Base-by-base conservation (phyloP, 2,113 vertebrate species). In the Barnardius zonarius region DNA sequence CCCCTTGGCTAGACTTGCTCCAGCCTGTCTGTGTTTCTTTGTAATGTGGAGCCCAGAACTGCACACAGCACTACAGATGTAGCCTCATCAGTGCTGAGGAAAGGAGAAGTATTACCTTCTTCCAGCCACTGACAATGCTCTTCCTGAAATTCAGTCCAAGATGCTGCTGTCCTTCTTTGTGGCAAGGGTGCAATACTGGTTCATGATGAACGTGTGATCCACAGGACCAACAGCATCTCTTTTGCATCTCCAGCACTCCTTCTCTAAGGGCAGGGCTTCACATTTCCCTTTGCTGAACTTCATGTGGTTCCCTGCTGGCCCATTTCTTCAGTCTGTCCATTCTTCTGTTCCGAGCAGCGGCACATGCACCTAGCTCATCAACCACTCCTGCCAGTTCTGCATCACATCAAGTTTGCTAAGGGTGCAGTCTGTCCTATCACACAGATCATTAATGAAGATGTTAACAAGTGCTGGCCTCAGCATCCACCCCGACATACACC, bases 211-310 rank as follows among this genome's bases (percentile, higher is more conserved):
- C 28, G 22, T 86, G 35, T 55, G 28, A 88, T 5, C 39, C 31
- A n/a, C 24, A 48, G 17, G 66, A 61, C 6, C 2, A 30, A 25
- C 17, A n/a, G 10, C 8, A 86, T 4, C 22, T 63, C 37, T 72
- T 52, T 24, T 35, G 30, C 15, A 75, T 3, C 0, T 0, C 6
- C 17, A 83, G 18, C 10, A 66, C 0, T 0, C 12, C 11, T 25
- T 54, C 19, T 18, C 17, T 19, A 75, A 8, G 6, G 27, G 24
- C 1, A 35, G 8, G 11, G 28, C 31, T 59, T n/a, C 46, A 9
- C 22, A 63, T 25, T 75, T 54, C 37, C 14, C 67, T 63, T 75
- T 41, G 30, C 3, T 44, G 19, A 85, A 39, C 27, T 82, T 67
- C 8, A 3, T 3, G 6, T 7, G 3, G 59, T 18, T 62, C 17